Evolutionary conservation across 1,140 invertebrate genomes (phyloP), one percentile per base, ranked within the genome.

Genomic region (Cheumatopsyche charites): DNA sequence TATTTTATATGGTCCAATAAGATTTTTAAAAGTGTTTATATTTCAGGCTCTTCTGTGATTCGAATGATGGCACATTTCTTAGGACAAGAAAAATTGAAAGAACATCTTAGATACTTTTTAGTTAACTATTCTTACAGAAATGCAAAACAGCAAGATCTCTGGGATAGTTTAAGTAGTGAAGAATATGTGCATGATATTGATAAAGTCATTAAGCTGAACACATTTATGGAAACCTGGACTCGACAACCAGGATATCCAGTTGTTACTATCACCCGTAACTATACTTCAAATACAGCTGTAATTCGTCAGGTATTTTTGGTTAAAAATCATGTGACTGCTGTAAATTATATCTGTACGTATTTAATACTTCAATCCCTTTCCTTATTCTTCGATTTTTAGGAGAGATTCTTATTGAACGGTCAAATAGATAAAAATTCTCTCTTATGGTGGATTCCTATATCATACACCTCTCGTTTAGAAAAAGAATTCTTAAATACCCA

Each of bases 191-290:
- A 83, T 23, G 75, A 77, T 21, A 82, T 79, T 1, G 29, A 75
- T 9, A 77, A 82, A 52, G 72, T 85, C 17, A 81, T 81, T 23
- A 21, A 78, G 47, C 82, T 93, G 0, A 87, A 86, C 70, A 77
- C 78, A 1, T 87, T 93, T 9, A 90, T 94, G 90, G 86, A 91
- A 65, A 88, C 87, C 0, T 94, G 92, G 92, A 90, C 88, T 0
- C 79, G 83, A 1, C 89, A 92, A 78, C 79, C 89, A 45, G 91
- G 92, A n/a, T 94, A 88, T 80, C 92, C 92, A 0, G 86, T 93
- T 3, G 80, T 94, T 0, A 86, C 82, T 4, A 85, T 90, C 4
- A 79, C 70, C 9, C 80, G 79, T 26, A 75, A 82, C 71, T 82
- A 85, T 66, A 49, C 73, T 0, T 72, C 75, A 2, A 78, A 77